phyloP scores from a whole-genome alignment of 2,113 vertebrate genomes.

The Indri indri region DNA sequence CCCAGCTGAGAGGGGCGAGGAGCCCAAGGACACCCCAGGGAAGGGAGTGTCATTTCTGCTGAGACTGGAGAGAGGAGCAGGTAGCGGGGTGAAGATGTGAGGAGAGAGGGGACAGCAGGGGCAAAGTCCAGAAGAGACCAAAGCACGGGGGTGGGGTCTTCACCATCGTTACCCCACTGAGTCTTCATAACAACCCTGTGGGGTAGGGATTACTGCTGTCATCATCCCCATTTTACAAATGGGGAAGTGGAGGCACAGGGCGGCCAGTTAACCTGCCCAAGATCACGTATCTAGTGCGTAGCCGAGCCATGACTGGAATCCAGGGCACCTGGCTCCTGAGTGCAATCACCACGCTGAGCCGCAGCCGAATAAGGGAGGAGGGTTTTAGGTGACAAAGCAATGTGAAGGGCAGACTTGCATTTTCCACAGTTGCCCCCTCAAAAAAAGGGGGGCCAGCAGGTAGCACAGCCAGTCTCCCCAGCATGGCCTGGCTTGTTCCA shows the following conservation, averaged over 20 bases:
- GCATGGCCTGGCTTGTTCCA: accelerated
- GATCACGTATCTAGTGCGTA: neutral
- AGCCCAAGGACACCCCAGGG: neutral
- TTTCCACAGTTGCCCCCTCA: neutral
- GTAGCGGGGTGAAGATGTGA: neutral
- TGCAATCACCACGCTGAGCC: neutral
- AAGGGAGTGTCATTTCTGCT: neutral
- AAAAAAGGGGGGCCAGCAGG: neutral
- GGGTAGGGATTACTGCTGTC: neutral
- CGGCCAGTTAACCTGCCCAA: neutral
- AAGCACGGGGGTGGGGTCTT: neutral
- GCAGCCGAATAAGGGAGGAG: neutral
- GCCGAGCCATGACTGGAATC: neutral
- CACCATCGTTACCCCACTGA: neutral
- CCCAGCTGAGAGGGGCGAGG: neutral
- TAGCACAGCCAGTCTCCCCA: neutral
- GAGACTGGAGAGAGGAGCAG: neutral
- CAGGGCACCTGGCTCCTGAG: neutral
- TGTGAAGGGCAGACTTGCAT: neutral
- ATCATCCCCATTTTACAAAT: neutral
- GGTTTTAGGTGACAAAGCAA: neutral
- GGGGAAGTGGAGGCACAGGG: neutral
- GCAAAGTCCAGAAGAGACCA: neutral
- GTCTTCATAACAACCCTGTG: neutral
- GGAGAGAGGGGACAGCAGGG: neutral